These are phyloP conservation scores for Silurus asotus DNA, from an alignment of 2,113 vertebrate genomes.

Conservation along the genomic window DNA sequence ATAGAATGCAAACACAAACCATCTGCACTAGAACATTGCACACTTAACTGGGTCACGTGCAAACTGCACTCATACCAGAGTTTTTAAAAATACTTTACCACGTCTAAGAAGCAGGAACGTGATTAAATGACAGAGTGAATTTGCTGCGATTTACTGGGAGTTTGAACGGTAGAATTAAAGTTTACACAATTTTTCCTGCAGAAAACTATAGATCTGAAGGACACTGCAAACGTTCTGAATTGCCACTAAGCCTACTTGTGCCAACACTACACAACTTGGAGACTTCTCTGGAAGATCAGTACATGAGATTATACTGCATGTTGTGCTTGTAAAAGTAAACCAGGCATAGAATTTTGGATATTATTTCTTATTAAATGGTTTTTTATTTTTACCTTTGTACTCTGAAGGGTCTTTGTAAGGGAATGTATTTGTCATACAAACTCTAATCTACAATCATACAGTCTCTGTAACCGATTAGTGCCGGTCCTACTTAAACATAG, in stretches of 20 bases:
- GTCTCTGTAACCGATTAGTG: background rate
- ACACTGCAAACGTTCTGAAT: background rate
- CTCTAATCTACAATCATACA: too few species aligned
- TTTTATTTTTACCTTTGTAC: background rate
- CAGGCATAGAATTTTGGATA: too few species aligned
- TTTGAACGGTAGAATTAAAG: too few species aligned
- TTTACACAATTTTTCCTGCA: too few species aligned
- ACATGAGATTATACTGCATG: too few species aligned
- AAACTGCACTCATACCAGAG: background rate
- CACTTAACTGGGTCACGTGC: background rate
- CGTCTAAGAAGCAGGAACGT: background rate
- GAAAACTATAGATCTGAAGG: too few species aligned
- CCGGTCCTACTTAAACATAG: background rate
- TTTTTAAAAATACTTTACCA: background rate
- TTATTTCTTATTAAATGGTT: too few species aligned
- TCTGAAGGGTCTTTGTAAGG: background rate
- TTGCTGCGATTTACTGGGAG: background rate
- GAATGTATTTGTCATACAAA: background rate
- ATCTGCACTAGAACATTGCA: background rate
- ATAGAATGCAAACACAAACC: background rate
- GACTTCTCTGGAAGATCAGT: background rate
- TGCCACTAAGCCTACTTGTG: background rate
- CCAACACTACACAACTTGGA: background rate
- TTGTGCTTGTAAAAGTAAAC: too few species aligned
- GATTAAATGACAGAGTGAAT: background rate